Evolutionary conservation across 2,113 vertebrate species (phyloP).

Genomic region (Columba livia): DNA sequence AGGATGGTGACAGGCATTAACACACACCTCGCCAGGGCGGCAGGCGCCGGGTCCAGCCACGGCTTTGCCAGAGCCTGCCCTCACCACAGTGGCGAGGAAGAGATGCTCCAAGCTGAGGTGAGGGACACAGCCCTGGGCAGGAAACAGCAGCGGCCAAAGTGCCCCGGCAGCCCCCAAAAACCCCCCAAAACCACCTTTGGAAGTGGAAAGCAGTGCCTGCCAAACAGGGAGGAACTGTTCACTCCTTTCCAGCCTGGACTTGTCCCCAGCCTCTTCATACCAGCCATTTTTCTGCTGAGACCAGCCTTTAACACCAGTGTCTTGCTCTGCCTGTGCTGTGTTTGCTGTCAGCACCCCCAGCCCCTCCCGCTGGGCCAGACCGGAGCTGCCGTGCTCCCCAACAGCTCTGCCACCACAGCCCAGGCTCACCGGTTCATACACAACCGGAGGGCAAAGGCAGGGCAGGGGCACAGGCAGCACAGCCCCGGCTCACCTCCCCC

Average conservation of each 20-base stretch:
- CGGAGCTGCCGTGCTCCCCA: rapidly evolving
- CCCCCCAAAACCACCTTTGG: rapidly evolving
- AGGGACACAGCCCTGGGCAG: background rate
- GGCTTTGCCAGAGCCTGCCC: background rate
- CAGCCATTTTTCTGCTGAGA: conserved; percentile 40
- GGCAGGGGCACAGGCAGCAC: background rate
- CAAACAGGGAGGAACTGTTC: background rate
- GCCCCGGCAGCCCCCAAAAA: background rate
- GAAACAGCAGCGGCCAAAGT: background rate
- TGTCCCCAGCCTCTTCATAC: conserved; percentile 55
- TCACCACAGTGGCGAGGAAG: rapidly evolving
- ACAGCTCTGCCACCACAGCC: background rate
- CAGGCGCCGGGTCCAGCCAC: rapidly evolving
- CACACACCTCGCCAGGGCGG: rapidly evolving
- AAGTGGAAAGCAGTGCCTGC: background rate
- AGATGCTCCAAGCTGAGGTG: rapidly evolving
- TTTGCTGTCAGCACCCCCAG: rapidly evolving
- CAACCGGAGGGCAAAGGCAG: background rate
- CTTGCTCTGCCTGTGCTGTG: rapidly evolving
- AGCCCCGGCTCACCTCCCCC: background rate
- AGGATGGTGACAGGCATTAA: background rate
- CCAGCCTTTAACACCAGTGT: background rate
- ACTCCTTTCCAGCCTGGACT: conserved; percentile 37
- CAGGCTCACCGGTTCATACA: rapidly evolving
- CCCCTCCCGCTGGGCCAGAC: background rate